Percentiles rank a stretch among this genome's conserved stretches.
Evolutionary conservation across 2,113 vertebrate species (phyloP).

Genomic region (Eclectus roratus): DNA sequence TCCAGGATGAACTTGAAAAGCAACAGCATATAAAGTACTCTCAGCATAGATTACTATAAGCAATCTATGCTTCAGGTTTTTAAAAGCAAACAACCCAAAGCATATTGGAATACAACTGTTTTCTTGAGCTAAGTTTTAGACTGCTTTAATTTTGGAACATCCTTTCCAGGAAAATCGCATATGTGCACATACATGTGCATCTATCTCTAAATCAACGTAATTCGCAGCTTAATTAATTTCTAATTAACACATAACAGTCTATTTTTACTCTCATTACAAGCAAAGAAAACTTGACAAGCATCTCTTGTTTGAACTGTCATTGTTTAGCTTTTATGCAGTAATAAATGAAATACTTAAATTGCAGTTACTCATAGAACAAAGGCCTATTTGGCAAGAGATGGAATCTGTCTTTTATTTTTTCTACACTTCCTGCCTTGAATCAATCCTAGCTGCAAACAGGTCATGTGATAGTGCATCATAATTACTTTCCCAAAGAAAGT

Average conservation of each 20-base stretch:
- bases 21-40: neutral
- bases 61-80: neutral
- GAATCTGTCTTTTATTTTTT: neutral
- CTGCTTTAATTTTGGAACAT: neutral
- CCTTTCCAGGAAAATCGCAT: neutral
- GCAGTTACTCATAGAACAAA: neutral
- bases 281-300: neutral
- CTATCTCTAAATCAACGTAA: neutral
- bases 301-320: neutral
- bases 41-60: neutral
- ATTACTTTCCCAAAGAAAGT: neutral
- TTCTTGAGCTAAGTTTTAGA: neutral
- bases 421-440: neutral
- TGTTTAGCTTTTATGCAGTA: neutral
- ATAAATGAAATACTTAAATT: neutral
- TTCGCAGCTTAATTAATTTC: neutral
- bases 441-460: neutral
- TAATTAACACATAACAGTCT: neutral
- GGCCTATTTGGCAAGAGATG: neutral
- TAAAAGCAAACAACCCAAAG: neutral
- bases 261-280: neutral
- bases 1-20: neutral
- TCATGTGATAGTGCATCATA: neutral
- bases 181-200: neutral
- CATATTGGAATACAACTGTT: neutral